Conservation (phyloP, 2,888 invertebrate species). For the Netelia virgata region DNA sequence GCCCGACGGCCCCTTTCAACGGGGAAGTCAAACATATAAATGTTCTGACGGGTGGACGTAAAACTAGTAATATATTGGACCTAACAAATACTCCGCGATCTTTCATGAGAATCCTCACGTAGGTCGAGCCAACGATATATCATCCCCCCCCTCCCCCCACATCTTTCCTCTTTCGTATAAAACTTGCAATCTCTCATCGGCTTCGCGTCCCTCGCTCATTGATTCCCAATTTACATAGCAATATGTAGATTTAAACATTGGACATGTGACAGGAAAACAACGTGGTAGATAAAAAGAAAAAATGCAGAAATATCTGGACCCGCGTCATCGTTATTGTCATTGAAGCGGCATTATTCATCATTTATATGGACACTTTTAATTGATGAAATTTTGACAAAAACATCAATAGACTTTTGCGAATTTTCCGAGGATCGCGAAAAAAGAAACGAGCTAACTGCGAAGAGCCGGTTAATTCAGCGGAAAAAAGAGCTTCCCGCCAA, state of each 20-base stretch:
- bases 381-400: background rate
- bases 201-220: constrained; percentile 29
- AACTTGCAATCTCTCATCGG: constrained; percentile 16
- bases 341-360: background rate
- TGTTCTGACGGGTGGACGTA: constrained; percentile 79
- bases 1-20: constrained; percentile 71
- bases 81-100: constrained; percentile 77
- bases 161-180: constrained; percentile 33
- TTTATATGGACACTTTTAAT: background rate
- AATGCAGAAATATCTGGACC: background rate
- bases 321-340: background rate
- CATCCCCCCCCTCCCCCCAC: constrained; percentile 66
- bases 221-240: constrained; percentile 64
- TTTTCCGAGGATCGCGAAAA: constrained; percentile 16
- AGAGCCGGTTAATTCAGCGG: constrained; percentile 20
- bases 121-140: constrained; percentile 70
- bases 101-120: constrained; percentile 75
- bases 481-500: constrained; percentile 32
- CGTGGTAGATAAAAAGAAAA: background rate
- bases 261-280: background rate
- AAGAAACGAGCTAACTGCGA: constrained; percentile 10
- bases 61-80: constrained; percentile 82
- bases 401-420: constrained; percentile 4
- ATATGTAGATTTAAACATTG: constrained; percentile 9
- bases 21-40: constrained; percentile 79